These are phyloP conservation scores for Drosophila eugracilis DNA, from an alignment of 1,140 invertebrate species.

Conservation along the genomic window DNA sequence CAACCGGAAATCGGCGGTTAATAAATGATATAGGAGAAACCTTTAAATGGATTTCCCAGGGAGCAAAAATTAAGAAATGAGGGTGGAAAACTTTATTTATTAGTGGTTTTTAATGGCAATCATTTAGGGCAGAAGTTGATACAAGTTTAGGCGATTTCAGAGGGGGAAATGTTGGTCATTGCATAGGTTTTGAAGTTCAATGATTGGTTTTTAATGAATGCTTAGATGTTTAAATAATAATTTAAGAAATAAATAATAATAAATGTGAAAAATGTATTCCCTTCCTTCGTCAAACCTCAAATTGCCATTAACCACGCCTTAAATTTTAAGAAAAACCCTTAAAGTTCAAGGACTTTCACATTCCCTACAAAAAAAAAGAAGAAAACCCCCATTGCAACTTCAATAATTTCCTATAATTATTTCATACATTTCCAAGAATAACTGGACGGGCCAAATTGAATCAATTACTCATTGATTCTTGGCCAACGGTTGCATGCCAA, in stretches of 20 bases:
- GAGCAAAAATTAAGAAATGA: conserved; percentile 9
- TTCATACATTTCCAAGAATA: conserved; percentile 24
- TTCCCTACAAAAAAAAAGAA: too few relatives aligned
- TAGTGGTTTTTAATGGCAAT: conserved; percentile 11
- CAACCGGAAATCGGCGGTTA: conserved; percentile 62
- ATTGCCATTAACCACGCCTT: too few relatives aligned
- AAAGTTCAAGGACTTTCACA: too few relatives aligned
- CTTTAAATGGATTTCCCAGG: conserved; percentile 4
- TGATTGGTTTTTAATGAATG: too few relatives aligned
- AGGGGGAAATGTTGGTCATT: too few relatives aligned
- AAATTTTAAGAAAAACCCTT: too few relatives aligned
- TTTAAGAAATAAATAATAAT: too few relatives aligned
- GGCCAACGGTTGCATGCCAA: conserved; percentile 39
- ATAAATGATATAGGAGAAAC: conserved; percentile 25
- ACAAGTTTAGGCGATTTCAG: not conserved
- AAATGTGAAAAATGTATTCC: too few relatives aligned
- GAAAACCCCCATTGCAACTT: not conserved
- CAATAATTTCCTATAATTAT: conserved; percentile 22
- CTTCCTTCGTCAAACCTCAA: too few relatives aligned
- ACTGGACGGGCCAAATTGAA: conserved; percentile 28
- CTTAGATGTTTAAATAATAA: too few relatives aligned
- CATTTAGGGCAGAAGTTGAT: not conserved
- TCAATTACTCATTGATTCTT: conserved; percentile 45
- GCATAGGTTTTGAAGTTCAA: too few relatives aligned
- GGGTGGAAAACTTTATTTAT: conserved; percentile 18